Conservation (phyloP, 2,888 invertebrate species). For the Eumerus sabulonum region DNA sequence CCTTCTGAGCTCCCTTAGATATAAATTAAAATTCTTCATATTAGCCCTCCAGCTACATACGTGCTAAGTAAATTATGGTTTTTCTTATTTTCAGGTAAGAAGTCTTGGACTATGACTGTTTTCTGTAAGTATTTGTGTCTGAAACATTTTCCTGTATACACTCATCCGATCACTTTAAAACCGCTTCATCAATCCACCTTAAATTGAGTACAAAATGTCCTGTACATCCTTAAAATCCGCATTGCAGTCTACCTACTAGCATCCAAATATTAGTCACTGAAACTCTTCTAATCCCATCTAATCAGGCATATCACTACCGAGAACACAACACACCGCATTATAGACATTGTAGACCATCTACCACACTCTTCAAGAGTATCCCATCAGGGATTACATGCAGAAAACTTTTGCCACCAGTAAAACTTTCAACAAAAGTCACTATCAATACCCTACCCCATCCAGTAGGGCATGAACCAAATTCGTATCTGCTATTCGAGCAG, state of each 20-base stretch:
- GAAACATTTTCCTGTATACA: too few relatives aligned
- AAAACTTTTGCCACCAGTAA: conserved; percentile 18
- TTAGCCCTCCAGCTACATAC: too few relatives aligned
- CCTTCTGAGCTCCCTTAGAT: too few relatives aligned
- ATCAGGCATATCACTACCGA: neutral
- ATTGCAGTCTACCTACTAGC: conserved; percentile 16
- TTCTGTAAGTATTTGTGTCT: too few relatives aligned
- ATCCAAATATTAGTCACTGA: neutral
- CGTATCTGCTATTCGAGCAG: conserved; percentile 6
- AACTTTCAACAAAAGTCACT: conserved; percentile 29
- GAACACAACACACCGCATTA: conserved; percentile 18
- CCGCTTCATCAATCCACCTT: too few relatives aligned
- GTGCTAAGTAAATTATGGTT: too few relatives aligned
- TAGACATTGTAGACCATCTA: conserved; percentile 27
- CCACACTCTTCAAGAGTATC: conserved; percentile 16
- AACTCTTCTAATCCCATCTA: conserved; percentile 16
- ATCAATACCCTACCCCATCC: conserved; percentile 1
- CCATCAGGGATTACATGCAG: conserved; percentile 28
- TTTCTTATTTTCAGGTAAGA: too few relatives aligned
- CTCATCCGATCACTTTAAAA: too few relatives aligned
- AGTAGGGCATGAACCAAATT: too few relatives aligned
- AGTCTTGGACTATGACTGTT: too few relatives aligned
- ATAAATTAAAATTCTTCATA: too few relatives aligned
- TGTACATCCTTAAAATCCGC: conserved; percentile 1
- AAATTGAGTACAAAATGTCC: too few relatives aligned